A percentile compares a stretch with the other conserved stretches of the same genome.
Conservation (phyloP, 2,113 vertebrate genomes). For the Calypte anna region DNA sequence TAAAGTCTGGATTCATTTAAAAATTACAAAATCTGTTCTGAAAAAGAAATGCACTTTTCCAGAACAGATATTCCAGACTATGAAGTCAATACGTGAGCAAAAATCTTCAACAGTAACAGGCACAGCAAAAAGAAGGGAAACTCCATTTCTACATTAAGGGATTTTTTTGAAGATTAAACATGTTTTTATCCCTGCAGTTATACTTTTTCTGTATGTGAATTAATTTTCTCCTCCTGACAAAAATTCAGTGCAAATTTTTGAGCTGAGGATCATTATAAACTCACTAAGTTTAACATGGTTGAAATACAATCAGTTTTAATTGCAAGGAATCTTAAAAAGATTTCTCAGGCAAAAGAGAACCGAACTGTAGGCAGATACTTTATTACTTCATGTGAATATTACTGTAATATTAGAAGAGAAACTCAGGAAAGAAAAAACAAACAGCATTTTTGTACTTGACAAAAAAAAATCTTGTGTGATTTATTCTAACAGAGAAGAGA, state of each 20-base stretch:
- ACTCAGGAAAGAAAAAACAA: not conserved
- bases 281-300: not conserved
- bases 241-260: not conserved
- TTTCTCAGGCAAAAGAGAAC: not conserved
- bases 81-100: not conserved
- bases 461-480: not conserved
- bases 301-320: not conserved
- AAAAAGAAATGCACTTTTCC: not conserved
- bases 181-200: accelerated
- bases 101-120: not conserved
- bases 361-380: not conserved
- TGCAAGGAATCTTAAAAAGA: not conserved
- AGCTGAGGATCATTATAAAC: not conserved
- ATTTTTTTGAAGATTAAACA: not conserved
- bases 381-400: not conserved
- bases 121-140: not conserved
- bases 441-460: not conserved
- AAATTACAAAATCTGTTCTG: not conserved
- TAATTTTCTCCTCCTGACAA: not conserved
- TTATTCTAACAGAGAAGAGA: not conserved
- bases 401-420: not conserved
- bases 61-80: not conserved
- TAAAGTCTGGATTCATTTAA: not conserved
- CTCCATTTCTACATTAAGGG: not conserved
- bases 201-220: not conserved